phyloP scores from a whole-genome alignment of 2,888 invertebrate genomes.

The Pseudoips prasinana region DNA sequence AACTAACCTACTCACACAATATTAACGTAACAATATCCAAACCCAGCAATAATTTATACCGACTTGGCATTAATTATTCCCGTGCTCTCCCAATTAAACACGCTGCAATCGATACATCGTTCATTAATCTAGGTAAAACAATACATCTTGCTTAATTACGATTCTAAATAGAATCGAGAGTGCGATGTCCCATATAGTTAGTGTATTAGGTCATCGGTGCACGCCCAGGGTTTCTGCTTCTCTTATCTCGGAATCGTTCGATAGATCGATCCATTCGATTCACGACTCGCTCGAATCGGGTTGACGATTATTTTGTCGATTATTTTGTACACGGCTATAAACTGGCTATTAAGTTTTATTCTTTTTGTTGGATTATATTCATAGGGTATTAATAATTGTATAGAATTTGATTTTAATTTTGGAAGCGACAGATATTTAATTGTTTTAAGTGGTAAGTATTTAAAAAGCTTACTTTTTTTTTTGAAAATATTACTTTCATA shows the following conservation, averaged over 20 bases:
- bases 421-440: no score
- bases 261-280: constrained; percentile 54
- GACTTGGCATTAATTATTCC: constrained; percentile 21
- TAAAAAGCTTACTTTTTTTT: no score
- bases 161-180: constrained; percentile 53
- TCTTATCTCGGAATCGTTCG: constrained; percentile 46
- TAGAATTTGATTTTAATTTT: no score
- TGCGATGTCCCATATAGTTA: constrained; percentile 73
- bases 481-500: no score
- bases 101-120: constrained; percentile 31
- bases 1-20: no score
- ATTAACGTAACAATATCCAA: constrained; percentile 1
- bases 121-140: constrained; percentile 44
- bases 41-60: no score
- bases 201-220: constrained; percentile 66
- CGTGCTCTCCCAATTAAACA: constrained; percentile 38
- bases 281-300: constrained; percentile 47
- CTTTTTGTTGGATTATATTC: no score
- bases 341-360: no score
- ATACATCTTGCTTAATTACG: constrained; percentile 65
- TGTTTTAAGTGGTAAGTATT: no score
- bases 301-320: constrained; percentile 47
- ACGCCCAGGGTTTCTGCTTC: constrained; percentile 32
- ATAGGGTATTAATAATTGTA: no score
- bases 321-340: constrained; percentile 23